These are phyloP conservation scores for Bubalus kerabau DNA, from an alignment of 2,113 vertebrate genomes.

Conservation along the genomic window DNA sequence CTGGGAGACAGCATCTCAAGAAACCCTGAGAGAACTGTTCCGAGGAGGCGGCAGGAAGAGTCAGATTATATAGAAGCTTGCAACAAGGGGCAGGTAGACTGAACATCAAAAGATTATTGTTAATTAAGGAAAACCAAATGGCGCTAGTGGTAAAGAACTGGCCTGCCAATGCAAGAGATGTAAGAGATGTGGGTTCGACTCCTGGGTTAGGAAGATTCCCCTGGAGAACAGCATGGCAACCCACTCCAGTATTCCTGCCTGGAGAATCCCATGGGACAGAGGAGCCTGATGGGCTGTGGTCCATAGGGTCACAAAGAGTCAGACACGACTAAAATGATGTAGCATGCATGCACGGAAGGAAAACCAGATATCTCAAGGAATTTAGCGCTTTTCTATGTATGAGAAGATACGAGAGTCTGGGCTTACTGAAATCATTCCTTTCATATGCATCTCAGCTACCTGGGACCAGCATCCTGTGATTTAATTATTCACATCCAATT, in stretches of 20 bases:
- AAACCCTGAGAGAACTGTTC: not conserved
- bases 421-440: not conserved
- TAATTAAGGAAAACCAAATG: not conserved
- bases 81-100: not conserved
- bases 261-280: not conserved
- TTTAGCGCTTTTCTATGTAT: not conserved
- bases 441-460: not conserved
- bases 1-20: not conserved
- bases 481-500: not conserved
- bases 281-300: not conserved
- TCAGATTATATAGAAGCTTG: not conserved
- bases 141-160: not conserved
- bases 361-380: not conserved
- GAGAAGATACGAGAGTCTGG: not conserved
- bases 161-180: not conserved
- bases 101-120: not conserved
- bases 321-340: not conserved
- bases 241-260: not conserved
- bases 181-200: not conserved
- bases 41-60: not conserved
- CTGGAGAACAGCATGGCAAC: not conserved
- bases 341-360: not conserved
- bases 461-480: not conserved
- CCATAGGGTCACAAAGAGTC: not conserved
- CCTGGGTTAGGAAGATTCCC: not conserved